Conservation (phyloP, 2,888 invertebrate genomes). For the Acrocera orbiculus region DNA sequence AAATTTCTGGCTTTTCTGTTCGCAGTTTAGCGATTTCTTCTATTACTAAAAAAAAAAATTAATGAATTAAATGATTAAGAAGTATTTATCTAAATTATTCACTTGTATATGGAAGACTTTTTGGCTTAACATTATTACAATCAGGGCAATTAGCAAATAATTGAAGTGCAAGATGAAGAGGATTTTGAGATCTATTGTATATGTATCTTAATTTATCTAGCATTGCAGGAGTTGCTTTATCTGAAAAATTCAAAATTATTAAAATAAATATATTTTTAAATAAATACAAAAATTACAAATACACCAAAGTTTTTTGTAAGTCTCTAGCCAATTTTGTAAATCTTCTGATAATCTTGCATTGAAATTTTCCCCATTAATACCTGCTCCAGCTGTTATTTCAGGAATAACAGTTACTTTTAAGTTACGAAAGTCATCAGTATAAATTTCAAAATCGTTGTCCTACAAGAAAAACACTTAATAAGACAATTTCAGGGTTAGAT, state of each 20-base stretch:
- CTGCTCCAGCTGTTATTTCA: constrained; percentile 26
- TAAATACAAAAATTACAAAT: constrained; percentile 16
- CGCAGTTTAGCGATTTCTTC: constrained; percentile 42
- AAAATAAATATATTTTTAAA: neutral
- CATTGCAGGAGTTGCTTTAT: constrained; percentile 20
- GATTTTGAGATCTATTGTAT: constrained; percentile 18
- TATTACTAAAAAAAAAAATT: constrained; percentile 31
- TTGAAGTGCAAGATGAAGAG: constrained; percentile 24
- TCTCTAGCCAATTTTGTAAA: constrained; percentile 20
- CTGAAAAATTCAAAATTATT: constrained; percentile 9
- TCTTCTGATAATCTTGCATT: constrained; percentile 21
- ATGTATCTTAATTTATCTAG: constrained; percentile 19
- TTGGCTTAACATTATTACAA: constrained; percentile 27
- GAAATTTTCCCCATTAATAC: constrained; percentile 25
- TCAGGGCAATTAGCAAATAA: constrained; percentile 28
- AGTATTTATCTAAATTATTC: neutral
- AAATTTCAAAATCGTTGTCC: constrained; percentile 6
- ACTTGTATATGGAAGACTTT: constrained; percentile 23
- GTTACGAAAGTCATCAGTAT: too few species aligned
- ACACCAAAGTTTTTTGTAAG: constrained; percentile 23
- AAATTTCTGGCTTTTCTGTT: constrained; percentile 26
- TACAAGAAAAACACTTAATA: neutral
- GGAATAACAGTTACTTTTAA: constrained; percentile 28
- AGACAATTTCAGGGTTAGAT: neutral
- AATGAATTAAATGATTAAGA: neutral